Percentiles rank a stretch among this genome's conserved stretches.
These are phyloP conservation scores for Amiota minor DNA, from an alignment of 2,888 invertebrate genomes.

Conservation along the genomic window DNA sequence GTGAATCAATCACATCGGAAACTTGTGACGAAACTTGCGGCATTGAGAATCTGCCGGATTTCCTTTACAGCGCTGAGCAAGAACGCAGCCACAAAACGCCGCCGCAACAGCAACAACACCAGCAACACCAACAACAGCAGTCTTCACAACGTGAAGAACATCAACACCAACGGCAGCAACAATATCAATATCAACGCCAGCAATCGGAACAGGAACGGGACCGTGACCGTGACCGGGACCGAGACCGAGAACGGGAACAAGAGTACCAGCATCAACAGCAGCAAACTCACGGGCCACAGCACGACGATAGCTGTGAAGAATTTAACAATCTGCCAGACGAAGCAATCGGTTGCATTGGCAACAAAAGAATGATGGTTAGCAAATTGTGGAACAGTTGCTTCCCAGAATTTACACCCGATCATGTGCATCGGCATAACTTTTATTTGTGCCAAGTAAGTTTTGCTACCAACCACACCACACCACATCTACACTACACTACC, in stretches of 20 bases:
- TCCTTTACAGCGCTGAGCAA: conserved; percentile 60
- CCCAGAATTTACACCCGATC: conserved; percentile 72
- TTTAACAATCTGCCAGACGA: conserved; percentile 66
- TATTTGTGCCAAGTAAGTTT: conserved; percentile 72
- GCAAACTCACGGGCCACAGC: conserved; percentile 40
- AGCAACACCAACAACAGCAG: conserved; percentile 45
- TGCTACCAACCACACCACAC: background rate
- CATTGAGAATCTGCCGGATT: conserved; percentile 52
- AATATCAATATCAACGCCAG: conserved; percentile 52
- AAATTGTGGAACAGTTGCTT: conserved; percentile 74
- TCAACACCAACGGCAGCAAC: conserved; percentile 48
- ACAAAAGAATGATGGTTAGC: conserved; percentile 74
- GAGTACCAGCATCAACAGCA: conserved; percentile 29
- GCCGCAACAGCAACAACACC: conserved; percentile 60
- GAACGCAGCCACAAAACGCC: conserved; percentile 63
- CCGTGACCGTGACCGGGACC: conserved; percentile 21
- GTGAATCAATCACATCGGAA: conserved; percentile 4
- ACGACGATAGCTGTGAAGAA: conserved; percentile 68
- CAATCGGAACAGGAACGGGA: conserved; percentile 36
- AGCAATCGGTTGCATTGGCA: conserved; percentile 66
- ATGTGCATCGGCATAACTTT: conserved; percentile 73
- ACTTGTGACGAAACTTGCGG: conserved; percentile 55
- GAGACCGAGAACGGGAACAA: conserved; percentile 34
- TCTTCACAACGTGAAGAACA: conserved; percentile 50
- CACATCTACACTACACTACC: background rate